Evolutionary conservation across 2,797 vertebrate genomes (phyloP).

Genomic region (Myoxocephalus aenaeus): DNA sequence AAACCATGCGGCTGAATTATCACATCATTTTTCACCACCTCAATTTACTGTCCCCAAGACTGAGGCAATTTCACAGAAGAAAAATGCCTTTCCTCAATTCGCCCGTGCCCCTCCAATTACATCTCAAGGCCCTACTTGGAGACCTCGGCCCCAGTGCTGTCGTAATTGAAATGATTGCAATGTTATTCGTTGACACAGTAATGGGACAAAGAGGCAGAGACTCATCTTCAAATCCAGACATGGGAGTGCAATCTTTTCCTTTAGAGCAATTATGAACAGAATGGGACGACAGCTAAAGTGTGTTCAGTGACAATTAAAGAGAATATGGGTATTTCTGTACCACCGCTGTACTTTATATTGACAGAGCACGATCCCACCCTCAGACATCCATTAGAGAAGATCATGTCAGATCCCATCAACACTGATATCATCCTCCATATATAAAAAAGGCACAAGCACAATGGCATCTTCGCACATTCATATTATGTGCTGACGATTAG

Average conservation of each 20-base stretch:
- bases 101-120: constrained; percentile 66
- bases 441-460: constrained; percentile 60
- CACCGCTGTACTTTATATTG: constrained; percentile 19
- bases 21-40: constrained; percentile 72
- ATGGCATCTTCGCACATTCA: constrained; percentile 69
- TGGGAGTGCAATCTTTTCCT: constrained; percentile 53
- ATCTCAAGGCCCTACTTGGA: constrained; percentile 69
- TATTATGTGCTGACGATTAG: constrained; percentile 62
- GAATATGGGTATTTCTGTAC: constrained; percentile 38
- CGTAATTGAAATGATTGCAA: constrained; percentile 79
- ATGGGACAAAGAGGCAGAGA: constrained; percentile 63
- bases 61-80: constrained; percentile 72
- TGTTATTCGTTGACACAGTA: constrained; percentile 70
- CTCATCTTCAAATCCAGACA: constrained; percentile 64
- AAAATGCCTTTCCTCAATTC: constrained; percentile 65
- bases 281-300: constrained; percentile 44
- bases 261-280: constrained; percentile 60
- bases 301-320: constrained; percentile 48
- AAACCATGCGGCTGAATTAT: constrained; percentile 68
- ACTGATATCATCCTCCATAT: constrained; percentile 41
- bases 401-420: constrained; percentile 59
- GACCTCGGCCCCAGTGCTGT: constrained; percentile 47
- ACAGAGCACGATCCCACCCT: constrained; percentile 28
- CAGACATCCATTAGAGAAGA: constrained; percentile 55
- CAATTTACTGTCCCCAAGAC: constrained; percentile 77